phyloP scores from a whole-genome alignment of 2,888 invertebrate species.

The Synanthedon myopaeformis region DNA sequence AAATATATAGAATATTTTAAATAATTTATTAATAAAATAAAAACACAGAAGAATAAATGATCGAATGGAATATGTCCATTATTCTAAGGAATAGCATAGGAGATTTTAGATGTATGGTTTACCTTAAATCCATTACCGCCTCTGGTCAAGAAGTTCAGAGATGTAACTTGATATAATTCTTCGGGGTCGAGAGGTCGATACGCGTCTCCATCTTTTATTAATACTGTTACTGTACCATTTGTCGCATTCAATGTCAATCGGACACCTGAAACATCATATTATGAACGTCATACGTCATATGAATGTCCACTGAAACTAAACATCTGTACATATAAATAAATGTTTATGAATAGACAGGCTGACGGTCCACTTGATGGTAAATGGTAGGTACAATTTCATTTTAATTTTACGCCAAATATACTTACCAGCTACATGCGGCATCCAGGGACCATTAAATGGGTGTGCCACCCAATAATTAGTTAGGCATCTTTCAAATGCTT shows the following conservation, averaged over 20 bases:
- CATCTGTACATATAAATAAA: neutral
- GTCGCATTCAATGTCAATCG: slow-evolving; percentile 69
- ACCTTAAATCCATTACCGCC: slow-evolving; percentile 75
- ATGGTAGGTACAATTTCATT: neutral
- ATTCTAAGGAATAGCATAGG: neutral
- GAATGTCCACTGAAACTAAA: no score
- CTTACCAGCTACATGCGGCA: slow-evolving; percentile 72
- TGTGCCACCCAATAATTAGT: slow-evolving; percentile 26
- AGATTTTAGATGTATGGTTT: slow-evolving; percentile 14
- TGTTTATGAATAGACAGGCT: neutral
- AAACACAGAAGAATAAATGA: no score
- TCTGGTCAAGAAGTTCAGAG: slow-evolving; percentile 66
- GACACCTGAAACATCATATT: slow-evolving; percentile 67
- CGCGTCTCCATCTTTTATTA: slow-evolving; percentile 61
- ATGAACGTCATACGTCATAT: no score
- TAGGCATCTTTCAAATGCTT: slow-evolving; percentile 64
- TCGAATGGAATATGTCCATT: neutral
- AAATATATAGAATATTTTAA: no score
- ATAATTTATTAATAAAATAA: no score
- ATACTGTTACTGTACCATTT: slow-evolving; percentile 59
- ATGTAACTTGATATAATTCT: slow-evolving; percentile 71
- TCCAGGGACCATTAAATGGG: slow-evolving; percentile 40
- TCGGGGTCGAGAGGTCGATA: slow-evolving; percentile 68
- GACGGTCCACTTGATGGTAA: no score
- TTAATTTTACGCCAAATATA: slow-evolving; percentile 8